Conservation (phyloP, 1,140 invertebrate genomes). For the Aphidius ervi region DNA sequence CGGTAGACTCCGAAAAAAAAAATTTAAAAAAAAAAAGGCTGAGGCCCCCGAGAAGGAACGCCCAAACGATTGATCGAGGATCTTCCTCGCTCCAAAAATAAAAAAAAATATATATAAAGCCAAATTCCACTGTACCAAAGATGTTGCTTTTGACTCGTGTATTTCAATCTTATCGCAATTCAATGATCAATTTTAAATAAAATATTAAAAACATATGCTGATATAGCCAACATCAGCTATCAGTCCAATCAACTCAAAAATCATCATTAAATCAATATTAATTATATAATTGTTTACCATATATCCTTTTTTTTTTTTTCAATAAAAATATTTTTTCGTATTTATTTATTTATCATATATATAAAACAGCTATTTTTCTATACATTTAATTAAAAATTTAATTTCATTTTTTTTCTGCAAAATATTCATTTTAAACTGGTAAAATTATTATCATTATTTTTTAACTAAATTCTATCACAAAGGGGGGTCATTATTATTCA, state of each 20-base stretch:
- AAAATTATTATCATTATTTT: too few relatives aligned
- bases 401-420: too few relatives aligned
- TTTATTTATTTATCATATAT: too few relatives aligned
- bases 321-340: too few relatives aligned
- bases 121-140: too few relatives aligned
- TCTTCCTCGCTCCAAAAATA: background rate
- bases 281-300: slow-evolving; percentile 4
- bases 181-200: slow-evolving; percentile 5
- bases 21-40: background rate
- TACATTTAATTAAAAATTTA: too few relatives aligned
- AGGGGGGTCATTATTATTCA: too few relatives aligned
- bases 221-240: background rate
- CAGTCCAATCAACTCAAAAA: slow-evolving; percentile 4
- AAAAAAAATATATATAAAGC: background rate
- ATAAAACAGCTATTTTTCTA: too few relatives aligned
- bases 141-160: slow-evolving; percentile 13
- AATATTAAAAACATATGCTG: slow-evolving; percentile 14
- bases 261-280: slow-evolving; percentile 12
- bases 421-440: too few relatives aligned
- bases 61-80: slow-evolving; percentile 22
- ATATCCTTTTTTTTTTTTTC: background rate
- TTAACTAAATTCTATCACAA: too few relatives aligned
- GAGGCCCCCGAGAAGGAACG: slow-evolving; percentile 15
- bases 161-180: slow-evolving; percentile 14
- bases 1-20: slow-evolving; percentile 6